Base-by-base conservation (phyloP, 2,888 invertebrate genomes). In the Thelaira solivaga region DNA sequence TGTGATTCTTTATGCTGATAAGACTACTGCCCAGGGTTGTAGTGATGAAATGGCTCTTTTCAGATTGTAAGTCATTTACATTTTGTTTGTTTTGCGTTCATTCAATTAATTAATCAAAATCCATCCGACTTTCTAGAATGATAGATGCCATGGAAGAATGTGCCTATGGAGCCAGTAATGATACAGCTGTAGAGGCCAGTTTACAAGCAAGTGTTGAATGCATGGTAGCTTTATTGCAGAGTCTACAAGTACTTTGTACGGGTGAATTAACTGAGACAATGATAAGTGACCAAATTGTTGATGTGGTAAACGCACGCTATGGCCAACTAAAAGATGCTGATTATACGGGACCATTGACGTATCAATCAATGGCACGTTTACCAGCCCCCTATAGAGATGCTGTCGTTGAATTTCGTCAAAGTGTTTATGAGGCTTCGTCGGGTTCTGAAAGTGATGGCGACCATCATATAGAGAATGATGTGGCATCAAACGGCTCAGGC, bases 111-210 rank as follows among this genome's bases (percentile, higher is more conserved):
- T n/a, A n/a, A n/a, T n/a, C n/a, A n/a, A n/a, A n/a, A n/a, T n/a
- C n/a, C n/a, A 6, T 5, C n/a, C 1, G 6, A 6, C 11, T 39
- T 6, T 16, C 2, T 39, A 95, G 97, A 83, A 94, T 96, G 82
- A 95, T 97, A 92, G 97, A 97, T 85, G 96, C 96, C 0, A 94
- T 97, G 86, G 96, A 97, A 89, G 97, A 97, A 89, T 96, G 96
- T 75, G 94, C 96, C n/a, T 93, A 93, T 81, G 87, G 88, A 0
- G 85, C 85, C 1, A 86, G 85, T 13, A 94, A 94, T 80, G 94
- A 92, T 57, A 94, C 94, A 82, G 92, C 93, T 80, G 94, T 95
- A 80, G 92, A 94, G 13, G 92, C 93, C 76, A 93, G 94, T 4
- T 90, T 96, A n/a, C 91, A 93, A 55, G 94, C 94, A 0, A 94